Percentiles rank a stretch among this genome's conserved stretches.
phyloP scores from a whole-genome alignment of 2,113 vertebrate species.

The Chaetorhynchus papuensis region DNA sequence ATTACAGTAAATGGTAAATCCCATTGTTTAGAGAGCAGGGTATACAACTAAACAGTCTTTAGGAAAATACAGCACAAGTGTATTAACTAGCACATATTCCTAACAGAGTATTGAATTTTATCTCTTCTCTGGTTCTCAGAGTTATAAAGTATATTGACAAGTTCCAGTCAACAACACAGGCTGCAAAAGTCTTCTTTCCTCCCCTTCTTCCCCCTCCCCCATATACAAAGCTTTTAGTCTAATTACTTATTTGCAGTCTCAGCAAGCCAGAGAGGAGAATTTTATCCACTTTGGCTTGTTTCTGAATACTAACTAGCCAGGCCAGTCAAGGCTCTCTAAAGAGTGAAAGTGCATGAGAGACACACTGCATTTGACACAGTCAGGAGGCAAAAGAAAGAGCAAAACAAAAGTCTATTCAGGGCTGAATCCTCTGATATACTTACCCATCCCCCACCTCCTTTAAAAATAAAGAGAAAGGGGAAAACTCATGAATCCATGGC shows the following conservation, averaged over 20 bases:
- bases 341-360: constrained; percentile 81
- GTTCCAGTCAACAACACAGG: constrained; percentile 55
- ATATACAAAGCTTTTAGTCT: constrained; percentile 65
- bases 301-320: constrained; percentile 91
- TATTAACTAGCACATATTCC: constrained; percentile 53
- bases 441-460: constrained; percentile 78
- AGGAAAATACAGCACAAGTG: constrained; percentile 41
- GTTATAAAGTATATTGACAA: constrained; percentile 61
- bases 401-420: constrained; percentile 96
- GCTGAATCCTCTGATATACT: constrained; percentile 80
- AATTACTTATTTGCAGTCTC: constrained; percentile 81
- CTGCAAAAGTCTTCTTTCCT: constrained; percentile 40
- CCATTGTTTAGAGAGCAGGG: constrained; percentile 51
- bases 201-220: background rate
- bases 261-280: constrained; percentile 74
- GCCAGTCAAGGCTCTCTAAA: constrained; percentile 76
- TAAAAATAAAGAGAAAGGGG: constrained; percentile 74
- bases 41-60: constrained; percentile 37
- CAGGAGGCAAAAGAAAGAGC: constrained; percentile 88
- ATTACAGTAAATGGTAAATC: constrained; percentile 71
- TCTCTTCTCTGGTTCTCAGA: constrained; percentile 39
- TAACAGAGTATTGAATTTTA: constrained; percentile 29
- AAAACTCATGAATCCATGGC: constrained; percentile 73
- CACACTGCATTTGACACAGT: constrained; percentile 90
- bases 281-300: constrained; percentile 77